Evolutionary conservation across 2,113 vertebrate species (phyloP), one percentile per base, ranked within the genome.

Genomic region (Platichthys flesus): DNA sequence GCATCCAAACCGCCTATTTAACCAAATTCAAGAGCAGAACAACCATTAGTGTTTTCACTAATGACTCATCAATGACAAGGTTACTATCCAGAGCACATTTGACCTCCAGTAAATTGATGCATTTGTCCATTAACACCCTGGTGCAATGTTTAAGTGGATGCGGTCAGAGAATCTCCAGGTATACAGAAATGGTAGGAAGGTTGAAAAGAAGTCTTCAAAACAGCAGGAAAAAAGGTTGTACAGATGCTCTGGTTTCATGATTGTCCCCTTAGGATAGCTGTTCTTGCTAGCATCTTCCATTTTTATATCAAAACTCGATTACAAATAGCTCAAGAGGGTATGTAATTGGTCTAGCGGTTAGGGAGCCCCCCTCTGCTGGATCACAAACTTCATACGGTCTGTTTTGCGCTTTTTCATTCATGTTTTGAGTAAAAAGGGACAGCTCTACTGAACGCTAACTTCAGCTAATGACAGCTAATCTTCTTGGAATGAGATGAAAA

Each of bases 401-500:
- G 35, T 9, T 37, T 8, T 23, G 23, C 35, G 35, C 35, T 9
- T 37, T 9, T 37, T 37, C 35, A 37, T 37, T 37, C 35, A 9
- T 37, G 35, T 37, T 37, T 37, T 9, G 35, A 37, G 9, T 37
- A 37, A 8, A 37, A 37, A 37, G 9, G 35, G 35, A 37, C 35
- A 37, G 35, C 35, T 35, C 35, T 35, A 35, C 35, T 37, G 35
- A 37, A 2, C 35, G 35, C 23, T 23, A 23, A 23, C 23, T 23
- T 23, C 23, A 23, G 23, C 23, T 23, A 23, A 23, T 23, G 15
- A 71, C 15, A 3, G 55, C 52, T 35, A 9, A 14, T 21, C 64
- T n/a, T 54, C 56, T 12, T 56, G 9, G 60, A 18, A 21, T n/a
- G 24, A 21, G 68, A 70, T 15, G 28, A 74, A 71, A 61, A 26